These are phyloP conservation scores for Syngnathus floridae DNA, from an alignment of 2,113 vertebrate genomes.

Conservation along the genomic window DNA sequence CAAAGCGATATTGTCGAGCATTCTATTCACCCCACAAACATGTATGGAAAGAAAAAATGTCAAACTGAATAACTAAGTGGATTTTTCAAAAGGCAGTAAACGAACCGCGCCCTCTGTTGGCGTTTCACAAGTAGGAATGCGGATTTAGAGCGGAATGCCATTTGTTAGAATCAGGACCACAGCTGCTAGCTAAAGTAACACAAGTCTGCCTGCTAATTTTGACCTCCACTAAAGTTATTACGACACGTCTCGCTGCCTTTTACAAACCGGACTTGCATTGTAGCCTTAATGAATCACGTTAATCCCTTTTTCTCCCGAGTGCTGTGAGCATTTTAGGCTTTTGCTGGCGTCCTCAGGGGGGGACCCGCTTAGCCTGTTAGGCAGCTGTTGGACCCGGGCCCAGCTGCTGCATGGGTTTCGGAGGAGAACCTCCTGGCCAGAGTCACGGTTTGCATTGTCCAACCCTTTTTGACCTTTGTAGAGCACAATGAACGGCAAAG, in stretches of 20 bases:
- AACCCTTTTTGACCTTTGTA: constrained; percentile 14
- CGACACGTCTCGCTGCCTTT: constrained; percentile 14
- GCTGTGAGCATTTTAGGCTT: constrained; percentile 26
- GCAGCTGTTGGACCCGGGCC: constrained; percentile 46
- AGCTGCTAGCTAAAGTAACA: constrained; percentile 17
- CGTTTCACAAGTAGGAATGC: background rate
- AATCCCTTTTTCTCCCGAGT: constrained; percentile 39
- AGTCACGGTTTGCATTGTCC: constrained; percentile 27
- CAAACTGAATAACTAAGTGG: too few relatives aligned
- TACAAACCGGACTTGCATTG: constrained; percentile 25
- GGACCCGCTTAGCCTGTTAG: constrained; percentile 62
- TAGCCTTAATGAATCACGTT: constrained; percentile 47
- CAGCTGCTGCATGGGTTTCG: constrained; percentile 53
- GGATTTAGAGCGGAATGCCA: constrained; percentile 11
- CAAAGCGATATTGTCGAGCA: background rate
- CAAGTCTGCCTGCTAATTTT: constrained; percentile 10
- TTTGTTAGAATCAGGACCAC: constrained; percentile 2
- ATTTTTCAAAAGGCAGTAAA: background rate
- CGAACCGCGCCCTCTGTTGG: background rate
- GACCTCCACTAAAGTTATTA: constrained; percentile 22
- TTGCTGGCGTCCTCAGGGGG: constrained; percentile 34
- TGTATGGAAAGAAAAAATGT: background rate
- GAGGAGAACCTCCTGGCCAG: constrained; percentile 23
- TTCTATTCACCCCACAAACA: background rate
- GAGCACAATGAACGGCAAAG: too few relatives aligned